phyloP scores from a whole-genome alignment of 2,888 invertebrate genomes.

The Bruchidius siliquastri region DNA sequence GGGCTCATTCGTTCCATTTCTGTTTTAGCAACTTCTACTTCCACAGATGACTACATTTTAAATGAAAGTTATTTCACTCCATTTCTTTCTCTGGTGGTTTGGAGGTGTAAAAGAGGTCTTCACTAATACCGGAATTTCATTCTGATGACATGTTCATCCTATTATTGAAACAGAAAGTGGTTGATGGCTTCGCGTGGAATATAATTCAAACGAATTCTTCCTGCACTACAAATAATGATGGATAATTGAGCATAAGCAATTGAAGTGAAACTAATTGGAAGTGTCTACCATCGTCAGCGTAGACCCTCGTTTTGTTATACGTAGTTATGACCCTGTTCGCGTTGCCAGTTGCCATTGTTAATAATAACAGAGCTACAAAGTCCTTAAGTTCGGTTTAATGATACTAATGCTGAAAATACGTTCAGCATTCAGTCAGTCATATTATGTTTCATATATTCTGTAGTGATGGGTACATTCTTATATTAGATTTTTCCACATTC shows the following conservation, averaged over 20 bases:
- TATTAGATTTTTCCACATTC: no score
- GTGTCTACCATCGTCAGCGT: neutral
- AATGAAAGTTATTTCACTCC: no score
- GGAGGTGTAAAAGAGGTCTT: no score
- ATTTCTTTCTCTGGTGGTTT: no score
- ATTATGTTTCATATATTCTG: neutral
- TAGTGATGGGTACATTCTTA: neutral
- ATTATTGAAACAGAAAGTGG: neutral
- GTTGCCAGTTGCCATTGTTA: neutral
- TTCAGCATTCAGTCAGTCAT: neutral
- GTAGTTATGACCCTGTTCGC: neutral
- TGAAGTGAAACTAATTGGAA: neutral
- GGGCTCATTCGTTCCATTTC: no score
- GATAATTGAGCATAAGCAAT: neutral
- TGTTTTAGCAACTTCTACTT: no score
- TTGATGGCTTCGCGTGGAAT: neutral
- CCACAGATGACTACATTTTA: no score
- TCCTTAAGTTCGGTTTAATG: neutral
- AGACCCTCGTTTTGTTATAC: neutral
- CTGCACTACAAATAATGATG: neutral
- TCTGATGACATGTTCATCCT: neutral
- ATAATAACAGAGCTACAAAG: neutral
- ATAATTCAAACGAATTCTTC: neutral
- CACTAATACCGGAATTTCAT: neutral
- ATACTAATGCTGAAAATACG: neutral